phyloP scores from a whole-genome alignment of 2,113 vertebrate genomes.

The Apus apus region DNA sequence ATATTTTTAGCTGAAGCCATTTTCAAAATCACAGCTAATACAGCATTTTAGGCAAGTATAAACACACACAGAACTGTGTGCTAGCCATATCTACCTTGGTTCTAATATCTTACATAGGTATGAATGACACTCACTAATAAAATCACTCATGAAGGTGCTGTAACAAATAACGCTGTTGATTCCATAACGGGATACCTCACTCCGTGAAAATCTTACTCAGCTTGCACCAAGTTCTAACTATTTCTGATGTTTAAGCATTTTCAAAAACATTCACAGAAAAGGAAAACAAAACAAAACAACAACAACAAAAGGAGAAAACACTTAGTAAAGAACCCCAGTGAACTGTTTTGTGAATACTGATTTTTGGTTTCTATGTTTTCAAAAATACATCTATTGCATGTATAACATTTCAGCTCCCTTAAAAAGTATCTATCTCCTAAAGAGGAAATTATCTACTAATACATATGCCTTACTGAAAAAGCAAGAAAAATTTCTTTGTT shows the following conservation, averaged over 20 bases:
- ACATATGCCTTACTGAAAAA: neutral
- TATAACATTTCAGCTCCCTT: neutral
- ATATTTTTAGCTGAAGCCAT: neutral
- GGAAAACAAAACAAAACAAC: neutral
- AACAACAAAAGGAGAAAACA: neutral
- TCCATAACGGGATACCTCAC: neutral
- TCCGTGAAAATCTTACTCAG: neutral
- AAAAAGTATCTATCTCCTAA: neutral
- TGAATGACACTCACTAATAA: neutral
- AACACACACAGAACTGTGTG: neutral
- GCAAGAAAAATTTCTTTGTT: neutral
- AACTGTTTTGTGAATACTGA: neutral
- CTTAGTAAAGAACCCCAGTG: neutral
- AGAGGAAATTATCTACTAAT: neutral
- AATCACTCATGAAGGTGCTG: neutral
- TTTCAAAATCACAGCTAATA: neutral
- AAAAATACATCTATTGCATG: neutral
- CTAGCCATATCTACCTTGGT: neutral
- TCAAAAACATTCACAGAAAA: neutral
- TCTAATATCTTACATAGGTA: neutral
- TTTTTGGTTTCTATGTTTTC: neutral
- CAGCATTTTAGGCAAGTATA: neutral
- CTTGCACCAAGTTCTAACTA: neutral
- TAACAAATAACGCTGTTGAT: neutral
- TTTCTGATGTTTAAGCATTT: neutral